Evolutionary conservation across 2,797 vertebrate species (phyloP).

Genomic region (Oophaga sylvatica): DNA sequence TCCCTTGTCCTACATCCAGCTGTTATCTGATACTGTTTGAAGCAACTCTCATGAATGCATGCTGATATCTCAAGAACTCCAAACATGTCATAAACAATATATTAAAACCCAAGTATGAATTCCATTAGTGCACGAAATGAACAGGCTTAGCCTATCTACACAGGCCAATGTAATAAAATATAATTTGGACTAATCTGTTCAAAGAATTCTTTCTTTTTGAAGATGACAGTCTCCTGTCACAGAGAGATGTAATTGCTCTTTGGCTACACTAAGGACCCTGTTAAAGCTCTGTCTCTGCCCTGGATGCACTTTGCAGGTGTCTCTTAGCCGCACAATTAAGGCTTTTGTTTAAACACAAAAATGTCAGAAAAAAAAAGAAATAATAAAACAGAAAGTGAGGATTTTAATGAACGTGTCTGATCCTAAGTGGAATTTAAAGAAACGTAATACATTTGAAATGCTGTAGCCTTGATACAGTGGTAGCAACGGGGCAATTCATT

Average conservation of each 20-base stretch:
- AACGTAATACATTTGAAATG: constrained; percentile 64
- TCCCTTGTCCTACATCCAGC: constrained; percentile 83
- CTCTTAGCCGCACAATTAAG: constrained; percentile 82
- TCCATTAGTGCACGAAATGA: constrained; percentile 88
- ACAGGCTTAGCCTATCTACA: constrained; percentile 85
- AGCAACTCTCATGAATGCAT: constrained; percentile 88
- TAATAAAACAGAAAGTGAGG: constrained; percentile 82
- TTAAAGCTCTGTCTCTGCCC: constrained; percentile 82
- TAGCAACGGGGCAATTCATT: constrained; percentile 55
- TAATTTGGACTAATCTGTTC: constrained; percentile 97
- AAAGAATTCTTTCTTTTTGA: constrained; percentile 94
- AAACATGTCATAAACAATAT: constrained; percentile 96
- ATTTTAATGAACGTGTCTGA: constrained; percentile 77
- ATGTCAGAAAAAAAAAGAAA: constrained; percentile 73
- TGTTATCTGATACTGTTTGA: constrained; percentile 93
- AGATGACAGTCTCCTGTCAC: constrained; percentile 91
- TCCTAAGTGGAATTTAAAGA: constrained; percentile 74
- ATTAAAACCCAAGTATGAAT: constrained; percentile 87
- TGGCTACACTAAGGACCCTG: constrained; percentile 79
- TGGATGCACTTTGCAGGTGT: constrained; percentile 89
- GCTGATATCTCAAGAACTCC: constrained; percentile 89
- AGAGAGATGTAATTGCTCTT: constrained; percentile 89
- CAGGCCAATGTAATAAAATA: constrained; percentile 92
- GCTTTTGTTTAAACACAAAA: constrained; percentile 82
- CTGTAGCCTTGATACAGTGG: constrained; percentile 65